Evolutionary conservation across 2,113 vertebrate species (phyloP).

Genomic region (Bubo scandiacus): DNA sequence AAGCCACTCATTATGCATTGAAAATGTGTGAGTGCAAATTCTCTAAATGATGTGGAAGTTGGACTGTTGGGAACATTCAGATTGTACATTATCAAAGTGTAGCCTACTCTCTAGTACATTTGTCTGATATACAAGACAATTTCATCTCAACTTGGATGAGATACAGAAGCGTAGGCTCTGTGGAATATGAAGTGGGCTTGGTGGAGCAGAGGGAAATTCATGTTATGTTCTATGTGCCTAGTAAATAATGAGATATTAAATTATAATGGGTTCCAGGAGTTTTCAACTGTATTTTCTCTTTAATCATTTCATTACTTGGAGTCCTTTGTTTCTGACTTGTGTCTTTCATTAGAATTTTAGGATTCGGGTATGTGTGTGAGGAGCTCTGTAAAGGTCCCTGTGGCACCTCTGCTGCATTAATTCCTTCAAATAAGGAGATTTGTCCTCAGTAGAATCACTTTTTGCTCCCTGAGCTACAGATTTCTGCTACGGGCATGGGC

Average conservation of each 20-base stretch:
- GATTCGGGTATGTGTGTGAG: not conserved
- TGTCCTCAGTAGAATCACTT: not conserved
- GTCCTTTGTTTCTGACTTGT: constrained; percentile 40
- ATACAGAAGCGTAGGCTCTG: constrained; percentile 17
- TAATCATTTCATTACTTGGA: constrained; percentile 51
- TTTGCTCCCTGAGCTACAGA: not conserved
- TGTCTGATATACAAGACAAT: constrained; percentile 52
- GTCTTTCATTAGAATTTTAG: constrained; percentile 30
- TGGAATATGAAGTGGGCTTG: constrained; percentile 55
- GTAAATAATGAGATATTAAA: constrained; percentile 68
- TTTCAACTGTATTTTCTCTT: constrained; percentile 52
- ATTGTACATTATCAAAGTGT: constrained; percentile 16
- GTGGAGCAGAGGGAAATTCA: constrained; percentile 48
- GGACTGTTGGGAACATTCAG: constrained; percentile 24
- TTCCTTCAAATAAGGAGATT: not conserved
- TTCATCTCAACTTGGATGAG: constrained; percentile 38
- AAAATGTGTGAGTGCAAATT: constrained; percentile 15
- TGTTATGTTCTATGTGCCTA: constrained; percentile 43
- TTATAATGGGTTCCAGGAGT: constrained; percentile 59
- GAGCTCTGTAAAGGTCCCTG: not conserved
- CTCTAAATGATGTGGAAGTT: constrained; percentile 18
- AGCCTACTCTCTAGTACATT: constrained; percentile 45
- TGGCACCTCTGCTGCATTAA: not conserved
- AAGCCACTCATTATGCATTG: constrained; percentile 10
- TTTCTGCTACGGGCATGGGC: not conserved